Base-by-base conservation (phyloP, 2,888 invertebrate species). In the Caenorhabditis drosophilae region DNA sequence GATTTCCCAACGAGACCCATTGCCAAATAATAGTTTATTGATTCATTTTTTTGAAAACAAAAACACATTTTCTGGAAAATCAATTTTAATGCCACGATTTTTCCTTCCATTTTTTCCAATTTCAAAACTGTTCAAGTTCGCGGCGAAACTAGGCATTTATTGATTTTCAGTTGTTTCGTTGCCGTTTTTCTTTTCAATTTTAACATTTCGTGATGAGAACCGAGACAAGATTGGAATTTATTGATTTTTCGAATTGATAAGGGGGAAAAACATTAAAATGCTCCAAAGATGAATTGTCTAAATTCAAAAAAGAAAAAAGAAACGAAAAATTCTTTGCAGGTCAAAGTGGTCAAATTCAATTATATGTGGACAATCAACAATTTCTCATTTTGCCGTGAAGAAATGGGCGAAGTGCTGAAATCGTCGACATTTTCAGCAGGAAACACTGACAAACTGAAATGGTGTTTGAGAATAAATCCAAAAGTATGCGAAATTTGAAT, bases 291-390 rank as follows among this genome's bases (percentile, higher is more conserved):
- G n/a, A n/a, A n/a, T n/a, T n/a, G n/a, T n/a, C n/a, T n/a, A n/a
- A n/a, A n/a, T n/a, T n/a, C n/a, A n/a, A 15, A 38, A 47, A 15
- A 15, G 38, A 11, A 7, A n/a, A 18, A 41, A 35, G 46, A 15
- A 35, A 45, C 16, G 12, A 23, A 35, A 6, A 46, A 46, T 40
- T 23, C 4, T 42, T 25, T 42, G 23, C 95, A 96, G 91, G 96
- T 97, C 86, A 97, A 97, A 90, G 97, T 98, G 87, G 94, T 97
- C 82, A 98, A 98, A 88, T 98, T 99, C 89, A 96, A 95, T 88
- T 98, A 98, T 88, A 97, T 98, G 93, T 98, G 98, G 98, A 98
- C 98, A 86, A 98, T 98, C 88, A 97, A 97, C 88, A 98, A 99
- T 89, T 98, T 98, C 88, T 96, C 96, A 88, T 99, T 98, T 88